Evolutionary conservation across 2,888 invertebrate genomes (phyloP), one percentile per base, ranked within the genome.

Genomic region (Lasioglossum zephyrum): DNA sequence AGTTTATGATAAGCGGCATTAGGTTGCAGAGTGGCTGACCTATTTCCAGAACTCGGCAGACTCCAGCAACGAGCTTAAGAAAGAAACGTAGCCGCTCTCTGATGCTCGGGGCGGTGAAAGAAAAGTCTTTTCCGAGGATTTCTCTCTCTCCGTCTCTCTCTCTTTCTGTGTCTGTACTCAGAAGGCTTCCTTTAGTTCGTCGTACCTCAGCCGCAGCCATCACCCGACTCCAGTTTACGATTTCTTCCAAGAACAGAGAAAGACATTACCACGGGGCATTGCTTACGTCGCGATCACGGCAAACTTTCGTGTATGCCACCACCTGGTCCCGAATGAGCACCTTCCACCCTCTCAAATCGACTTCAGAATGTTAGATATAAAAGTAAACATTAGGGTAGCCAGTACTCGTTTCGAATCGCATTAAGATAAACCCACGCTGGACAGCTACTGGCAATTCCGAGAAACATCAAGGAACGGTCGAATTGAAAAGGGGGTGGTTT

Each of bases 241-340:
- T 53, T 74, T 72, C 77, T 47, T 74, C 31, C 49, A 57, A 60
- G 44, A 77, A 53, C 60, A 39, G 53, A 66, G 63, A 60, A 41
- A 63, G 73, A 66, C 85, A 77, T 86, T 87, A 75, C 75, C 78
- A 78, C 78, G 80, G 69, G 39, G 76, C 82, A 70, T 86, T 86
- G 75, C 74, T 82, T 82, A 78, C 39, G 36, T 18, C 74, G 39
- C 85, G 76, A 82, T 81, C 85, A 73, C 77, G 78, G 57, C 69
- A 41, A 44, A 79, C 81, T 81, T 78, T 78, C 66, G 53, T 76
- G 53, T 53, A 53, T 26, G 57, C 77, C n/a, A 69, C 41, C 69
- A 77, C 69, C 69, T 74, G 75, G 60, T 76, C 82, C 4, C 49
- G 18, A 78, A 73, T n/a, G 36, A 69, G 16, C 60, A 77, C 74